Evolutionary conservation across 2,888 invertebrate genomes (phyloP).

Genomic region (Mellilla xanthometata): DNA sequence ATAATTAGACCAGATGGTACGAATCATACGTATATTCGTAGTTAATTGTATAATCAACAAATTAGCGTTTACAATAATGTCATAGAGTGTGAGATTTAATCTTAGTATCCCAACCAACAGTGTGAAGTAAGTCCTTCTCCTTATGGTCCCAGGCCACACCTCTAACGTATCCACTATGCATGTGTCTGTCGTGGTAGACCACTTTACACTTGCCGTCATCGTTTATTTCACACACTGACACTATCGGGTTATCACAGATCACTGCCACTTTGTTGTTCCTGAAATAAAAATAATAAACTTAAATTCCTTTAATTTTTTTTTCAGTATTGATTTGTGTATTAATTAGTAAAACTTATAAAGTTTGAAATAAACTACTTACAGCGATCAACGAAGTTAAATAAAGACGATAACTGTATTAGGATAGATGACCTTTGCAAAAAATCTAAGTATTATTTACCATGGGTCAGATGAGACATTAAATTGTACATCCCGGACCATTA

Average conservation of each 20-base stretch:
- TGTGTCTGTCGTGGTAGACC: constrained; percentile 57
- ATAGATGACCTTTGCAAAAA: too few relatives aligned
- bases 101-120: constrained; percentile 83
- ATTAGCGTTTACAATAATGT: neutral
- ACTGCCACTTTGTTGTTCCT: constrained; percentile 63
- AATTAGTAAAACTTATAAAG: too few relatives aligned
- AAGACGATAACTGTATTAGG: too few relatives aligned
- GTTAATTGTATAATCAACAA: neutral
- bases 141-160: constrained; percentile 77
- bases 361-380: too few relatives aligned
- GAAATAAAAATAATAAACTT: constrained; percentile 44
- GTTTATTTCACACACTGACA: constrained; percentile 58
- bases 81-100: constrained; percentile 56
- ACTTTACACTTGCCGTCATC: constrained; percentile 42
- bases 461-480: too few relatives aligned
- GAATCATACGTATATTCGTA: neutral
- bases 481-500: too few relatives aligned
- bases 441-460: too few relatives aligned
- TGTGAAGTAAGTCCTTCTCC: constrained; percentile 60
- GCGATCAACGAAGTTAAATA: too few relatives aligned
- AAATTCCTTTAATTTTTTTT: too few relatives aligned
- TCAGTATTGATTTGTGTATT: too few relatives aligned
- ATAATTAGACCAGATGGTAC: too few relatives aligned
- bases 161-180: constrained; percentile 75
- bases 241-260: constrained; percentile 71